These are phyloP conservation scores for Sebastes steindachneri DNA, from an alignment of 2,797 vertebrate genomes.

Conservation along the genomic window DNA sequence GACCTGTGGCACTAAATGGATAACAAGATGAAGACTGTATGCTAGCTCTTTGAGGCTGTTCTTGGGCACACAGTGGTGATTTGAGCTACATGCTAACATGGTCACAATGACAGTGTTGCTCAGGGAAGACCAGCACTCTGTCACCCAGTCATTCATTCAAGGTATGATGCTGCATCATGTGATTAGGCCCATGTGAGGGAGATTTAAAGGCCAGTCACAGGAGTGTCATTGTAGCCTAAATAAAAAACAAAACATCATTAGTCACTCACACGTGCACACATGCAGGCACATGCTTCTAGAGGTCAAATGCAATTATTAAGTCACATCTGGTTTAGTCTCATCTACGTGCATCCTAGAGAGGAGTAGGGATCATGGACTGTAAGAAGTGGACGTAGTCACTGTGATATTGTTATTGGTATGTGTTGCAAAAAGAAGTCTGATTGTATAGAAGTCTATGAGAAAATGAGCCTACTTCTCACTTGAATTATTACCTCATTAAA, in stretches of 20 bases:
- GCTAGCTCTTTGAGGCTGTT: not conserved
- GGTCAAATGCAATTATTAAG: constrained; percentile 14
- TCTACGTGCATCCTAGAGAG: not conserved
- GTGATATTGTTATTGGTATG: no score
- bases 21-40: not conserved
- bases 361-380: no score
- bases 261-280: not conserved
- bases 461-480: no score
- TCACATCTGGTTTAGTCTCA: not conserved
- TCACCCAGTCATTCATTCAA: constrained; percentile 58
- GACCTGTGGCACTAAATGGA: not conserved
- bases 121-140: constrained; percentile 35
- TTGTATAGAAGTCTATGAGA: no score
- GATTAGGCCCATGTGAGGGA: constrained; percentile 77
- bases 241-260: constrained; percentile 50
- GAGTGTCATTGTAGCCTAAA: constrained; percentile 66
- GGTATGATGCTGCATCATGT: constrained; percentile 75
- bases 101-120: not conserved
- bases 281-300: not conserved
- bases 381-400: no score
- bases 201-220: constrained; percentile 74
- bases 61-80: not conserved
- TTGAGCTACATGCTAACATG: not conserved
- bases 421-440: no score
- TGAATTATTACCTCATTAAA: no score